These are phyloP conservation scores for Acanthoscelides obtectus DNA, from an alignment of 2,888 invertebrate species.

Conservation along the genomic window DNA sequence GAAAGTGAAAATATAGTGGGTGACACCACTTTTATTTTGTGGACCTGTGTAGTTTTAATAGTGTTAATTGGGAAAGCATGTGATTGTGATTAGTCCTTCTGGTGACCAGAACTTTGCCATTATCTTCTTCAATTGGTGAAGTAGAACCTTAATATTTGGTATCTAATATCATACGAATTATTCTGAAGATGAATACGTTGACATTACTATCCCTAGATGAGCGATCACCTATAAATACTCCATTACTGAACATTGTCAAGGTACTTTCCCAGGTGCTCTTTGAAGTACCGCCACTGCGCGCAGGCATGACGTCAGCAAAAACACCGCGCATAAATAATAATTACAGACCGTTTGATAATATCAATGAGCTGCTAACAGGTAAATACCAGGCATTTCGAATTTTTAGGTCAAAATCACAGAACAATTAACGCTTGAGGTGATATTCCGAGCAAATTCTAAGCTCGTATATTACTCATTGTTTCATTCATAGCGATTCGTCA, in stretches of 20 bases:
- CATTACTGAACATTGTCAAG: not conserved
- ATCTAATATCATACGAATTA: no score
- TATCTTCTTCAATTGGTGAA: no score
- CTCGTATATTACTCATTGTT: not conserved
- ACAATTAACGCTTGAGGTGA: constrained; percentile 8
- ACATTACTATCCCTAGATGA: not conserved
- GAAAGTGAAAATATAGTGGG: no score
- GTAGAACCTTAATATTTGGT: no score
- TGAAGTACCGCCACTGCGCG: not conserved
- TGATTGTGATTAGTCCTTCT: no score
- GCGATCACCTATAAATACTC: not conserved
- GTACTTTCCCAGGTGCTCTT: not conserved
- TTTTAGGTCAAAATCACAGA: constrained; percentile 11
- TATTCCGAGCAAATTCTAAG: not conserved
- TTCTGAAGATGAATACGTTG: not conserved
- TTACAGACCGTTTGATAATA: constrained; percentile 3
- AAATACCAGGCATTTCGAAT: constrained; percentile 10
- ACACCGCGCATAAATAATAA: constrained; percentile 8
- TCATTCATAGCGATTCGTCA: not conserved
- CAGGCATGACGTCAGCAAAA: not conserved
- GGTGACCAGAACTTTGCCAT: no score
- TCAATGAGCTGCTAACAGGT: constrained; percentile 6
- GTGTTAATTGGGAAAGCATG: no score
- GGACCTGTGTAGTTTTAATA: no score
- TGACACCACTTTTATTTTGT: no score